Evolutionary conservation across 1,140 invertebrate genomes (phyloP), one percentile per base, ranked within the genome.

Genomic region (Drosophila trapezifrons): DNA sequence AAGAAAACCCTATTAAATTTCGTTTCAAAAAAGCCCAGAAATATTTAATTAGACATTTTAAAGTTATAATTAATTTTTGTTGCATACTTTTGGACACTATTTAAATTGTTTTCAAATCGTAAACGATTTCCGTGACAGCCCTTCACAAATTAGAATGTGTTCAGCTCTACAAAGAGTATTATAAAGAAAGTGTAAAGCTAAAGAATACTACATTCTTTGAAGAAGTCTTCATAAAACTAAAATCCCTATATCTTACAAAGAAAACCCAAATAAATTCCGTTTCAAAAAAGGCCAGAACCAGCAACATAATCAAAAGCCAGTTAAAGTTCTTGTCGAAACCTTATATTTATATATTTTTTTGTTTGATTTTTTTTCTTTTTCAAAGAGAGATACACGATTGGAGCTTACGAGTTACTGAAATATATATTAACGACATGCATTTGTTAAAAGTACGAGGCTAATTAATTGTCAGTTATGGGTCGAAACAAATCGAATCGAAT

Each of bases 311-410:
- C 5, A 59, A 43, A 37, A 45, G 6, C 3, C 27, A 35, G 22
- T 27, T 9, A 35, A 51, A n/a, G 32, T 63, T 81, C 54, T 82
- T 87, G 66, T 86, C 79, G 83, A 87, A 87, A 89, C 83, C 83
- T 87, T 87, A 87, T 78, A 80, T 77, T 67, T 79, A 87, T 83
- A 70, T 76, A 79, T 77, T 78, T 74, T 83, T 87, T 87, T 76
- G 60, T 65, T 78, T 32, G 42, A 66, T 86, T 67, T 79, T 85
- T 87, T 85, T 87, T 87, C 84, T 87, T 87, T 87, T 87, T 87
- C 20, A 87, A 87, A 87, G 84, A 87, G 84, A 87, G 86, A 87
- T 87, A 87, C 84, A 87, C 80, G 78, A 57, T 83, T 87, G 82
- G 77, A 83, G 84, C 84, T 89, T 89, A 89, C 29, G 67, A 89